Base-by-base conservation (phyloP, 2,113 vertebrate species). In the Capreolus pygargus region DNA sequence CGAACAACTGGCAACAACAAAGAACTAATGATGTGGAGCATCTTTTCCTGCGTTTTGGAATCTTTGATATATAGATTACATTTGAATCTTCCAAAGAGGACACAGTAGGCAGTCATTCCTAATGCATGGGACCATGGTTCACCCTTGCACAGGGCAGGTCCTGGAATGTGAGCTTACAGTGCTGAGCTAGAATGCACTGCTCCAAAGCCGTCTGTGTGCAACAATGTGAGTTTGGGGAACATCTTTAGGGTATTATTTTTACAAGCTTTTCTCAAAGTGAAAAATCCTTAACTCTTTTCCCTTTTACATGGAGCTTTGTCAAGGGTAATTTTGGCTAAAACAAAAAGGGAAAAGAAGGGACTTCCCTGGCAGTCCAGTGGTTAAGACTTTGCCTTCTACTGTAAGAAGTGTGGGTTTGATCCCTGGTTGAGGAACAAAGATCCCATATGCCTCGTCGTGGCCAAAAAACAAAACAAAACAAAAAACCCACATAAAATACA, bases 81-180 rank as follows among this genome's bases (percentile, higher is more conserved):
- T 64, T 47, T 58, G 76, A 2, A 2, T 74, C 92, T 64, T 76
- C 17, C 16, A 33, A 60, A 86, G 36, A 21, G 54, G 39, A 60
- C 13, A 8, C 7, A 36, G 33, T 21, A 8, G 27, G 16, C 82
- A 52, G 2, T 12, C 39, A 33, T 28, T 33, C 84, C 21, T 36
- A n/a, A 25, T 0, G 61, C 36, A 6, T 1, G 15, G 23, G 61
- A 43, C 43, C 36, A 43, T 2, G 0, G 13, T 2, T 52, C 36
- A 17, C 17, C 33, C 7, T 7, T 23, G 17, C 52, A 60, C 70
- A 81, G 50, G 27, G 86, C 17, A 43, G 17, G 14, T 28, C 12
- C 25, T 54, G 45, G 55, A 74, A 58, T 3, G 6, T 43, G 60
- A 58, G 25, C 8, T 14, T 28, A 2, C 4, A 2, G 5, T 36